These are phyloP conservation scores for Callithrix jacchus DNA, from an alignment of 2,113 vertebrate genomes.

Conservation along the genomic window DNA sequence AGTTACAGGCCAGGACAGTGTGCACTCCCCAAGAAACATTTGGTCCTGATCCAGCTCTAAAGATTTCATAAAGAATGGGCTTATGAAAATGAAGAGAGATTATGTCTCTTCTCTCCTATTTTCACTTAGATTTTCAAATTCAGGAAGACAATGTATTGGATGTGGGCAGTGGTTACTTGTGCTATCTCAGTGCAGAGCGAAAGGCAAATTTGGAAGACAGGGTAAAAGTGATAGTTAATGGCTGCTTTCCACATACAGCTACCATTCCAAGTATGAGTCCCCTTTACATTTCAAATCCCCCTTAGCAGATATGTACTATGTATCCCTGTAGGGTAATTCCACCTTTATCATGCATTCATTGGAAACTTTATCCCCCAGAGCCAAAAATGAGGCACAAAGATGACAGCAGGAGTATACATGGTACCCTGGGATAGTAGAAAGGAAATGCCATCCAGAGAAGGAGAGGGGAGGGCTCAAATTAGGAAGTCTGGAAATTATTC, in stretches of 20 bases:
- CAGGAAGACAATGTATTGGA: background rate
- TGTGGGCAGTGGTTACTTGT: background rate
- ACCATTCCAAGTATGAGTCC: background rate
- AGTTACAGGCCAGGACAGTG: fast-evolving
- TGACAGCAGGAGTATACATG: background rate
- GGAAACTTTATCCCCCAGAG: background rate
- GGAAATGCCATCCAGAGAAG: background rate
- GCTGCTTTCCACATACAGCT: background rate
- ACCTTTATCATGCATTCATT: background rate
- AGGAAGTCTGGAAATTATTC: background rate
- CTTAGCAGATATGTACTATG: background rate
- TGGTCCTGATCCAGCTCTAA: background rate
- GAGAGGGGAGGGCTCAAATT: fast-evolving
- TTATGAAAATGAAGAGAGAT: background rate
- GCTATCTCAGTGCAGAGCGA: background rate
- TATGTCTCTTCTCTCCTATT: background rate
- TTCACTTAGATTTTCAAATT: slow-evolving; percentile 1
- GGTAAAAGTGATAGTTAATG: background rate
- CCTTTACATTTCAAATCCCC: background rate
- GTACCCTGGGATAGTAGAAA: background rate
- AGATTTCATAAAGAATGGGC: background rate
- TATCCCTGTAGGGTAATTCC: background rate
- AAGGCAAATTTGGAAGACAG: background rate
- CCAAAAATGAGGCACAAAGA: background rate
- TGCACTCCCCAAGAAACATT: no score